A percentile compares a stretch with the other conserved stretches of the same genome.
Evolutionary conservation across 2,113 vertebrate species (phyloP).

Genomic region (Hoplias malabaricus): DNA sequence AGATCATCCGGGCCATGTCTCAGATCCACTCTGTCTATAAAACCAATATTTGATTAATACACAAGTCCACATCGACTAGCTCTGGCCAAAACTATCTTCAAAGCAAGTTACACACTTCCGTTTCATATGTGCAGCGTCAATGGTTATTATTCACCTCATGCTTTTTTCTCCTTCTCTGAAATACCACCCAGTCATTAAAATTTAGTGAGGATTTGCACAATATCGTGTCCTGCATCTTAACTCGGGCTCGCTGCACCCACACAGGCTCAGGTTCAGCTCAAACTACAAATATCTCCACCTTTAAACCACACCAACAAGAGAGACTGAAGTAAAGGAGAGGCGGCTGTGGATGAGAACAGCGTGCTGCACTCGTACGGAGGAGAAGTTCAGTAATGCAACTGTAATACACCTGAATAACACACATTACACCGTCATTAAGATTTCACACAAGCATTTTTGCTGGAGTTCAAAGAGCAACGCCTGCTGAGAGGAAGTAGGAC

Average conservation of each 20-base stretch:
- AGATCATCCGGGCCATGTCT: background rate
- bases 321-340: background rate
- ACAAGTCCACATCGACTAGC: slow-evolving; percentile 6
- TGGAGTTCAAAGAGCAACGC: slow-evolving; percentile 15
- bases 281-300: slow-evolving; percentile 7
- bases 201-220: background rate
- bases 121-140: background rate
- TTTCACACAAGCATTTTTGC: slow-evolving; percentile 1
- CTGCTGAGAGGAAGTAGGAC: background rate
- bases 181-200: slow-evolving; percentile 25
- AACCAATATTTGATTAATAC: background rate
- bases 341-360: background rate
- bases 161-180: slow-evolving; percentile 1
- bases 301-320: background rate
- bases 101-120: slow-evolving; percentile 11
- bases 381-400: background rate
- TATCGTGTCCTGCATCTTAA: slow-evolving; percentile 27
- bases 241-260: background rate
- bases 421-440: background rate
- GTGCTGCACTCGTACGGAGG: background rate
- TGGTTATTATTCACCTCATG: slow-evolving; percentile 6
- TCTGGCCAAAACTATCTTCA: slow-evolving; percentile 12
- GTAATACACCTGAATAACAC: background rate
- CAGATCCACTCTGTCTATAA: background rate
- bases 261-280: slow-evolving; percentile 10